phyloP scores from a whole-genome alignment of 2,888 invertebrate genomes.

The Cosmia pyralina region DNA sequence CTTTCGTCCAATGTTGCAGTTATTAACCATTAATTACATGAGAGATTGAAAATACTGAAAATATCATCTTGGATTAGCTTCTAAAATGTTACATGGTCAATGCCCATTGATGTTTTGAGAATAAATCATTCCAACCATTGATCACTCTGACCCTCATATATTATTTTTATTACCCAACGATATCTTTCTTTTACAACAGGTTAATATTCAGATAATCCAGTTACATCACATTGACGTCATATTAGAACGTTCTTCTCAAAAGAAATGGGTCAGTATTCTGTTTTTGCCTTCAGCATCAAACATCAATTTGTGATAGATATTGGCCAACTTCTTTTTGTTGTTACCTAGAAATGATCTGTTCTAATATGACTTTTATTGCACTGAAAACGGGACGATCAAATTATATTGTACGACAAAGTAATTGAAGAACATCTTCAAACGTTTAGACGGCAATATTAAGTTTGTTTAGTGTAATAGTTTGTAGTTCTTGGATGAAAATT shows the following conservation, averaged over 20 bases:
- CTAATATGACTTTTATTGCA: conserved; percentile 57
- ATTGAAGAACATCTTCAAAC: conserved; percentile 40
- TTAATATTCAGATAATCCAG: conserved; percentile 65
- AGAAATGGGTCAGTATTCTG: conserved; percentile 85
- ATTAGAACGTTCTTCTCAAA: conserved; percentile 73
- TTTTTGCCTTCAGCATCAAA: conserved; percentile 82
- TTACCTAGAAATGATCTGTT: conserved; percentile 33
- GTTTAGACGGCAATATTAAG: conserved; percentile 31
- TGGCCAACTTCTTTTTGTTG: conserved; percentile 63
- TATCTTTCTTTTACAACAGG: conserved; percentile 72
- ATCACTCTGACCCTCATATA: conserved; percentile 64
- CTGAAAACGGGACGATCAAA: conserved; percentile 7
- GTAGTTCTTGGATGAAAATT: conserved; percentile 45
- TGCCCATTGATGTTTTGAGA: conserved; percentile 59
- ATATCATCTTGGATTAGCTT: conserved; percentile 6
- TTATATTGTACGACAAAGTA: conserved; percentile 2
- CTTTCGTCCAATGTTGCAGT: conserved; percentile 13
- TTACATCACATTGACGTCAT: conserved; percentile 85
- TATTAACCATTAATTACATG: background rate
- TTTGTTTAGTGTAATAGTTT: conserved; percentile 46
- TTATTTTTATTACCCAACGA: conserved; percentile 80
- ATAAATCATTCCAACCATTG: conserved; percentile 62
- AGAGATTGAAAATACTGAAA: background rate
- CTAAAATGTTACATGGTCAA: conserved; percentile 66
- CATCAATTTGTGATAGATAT: conserved; percentile 69